phyloP scores from a whole-genome alignment of 2,797 vertebrate species.

The Forpus xanthops region DNA sequence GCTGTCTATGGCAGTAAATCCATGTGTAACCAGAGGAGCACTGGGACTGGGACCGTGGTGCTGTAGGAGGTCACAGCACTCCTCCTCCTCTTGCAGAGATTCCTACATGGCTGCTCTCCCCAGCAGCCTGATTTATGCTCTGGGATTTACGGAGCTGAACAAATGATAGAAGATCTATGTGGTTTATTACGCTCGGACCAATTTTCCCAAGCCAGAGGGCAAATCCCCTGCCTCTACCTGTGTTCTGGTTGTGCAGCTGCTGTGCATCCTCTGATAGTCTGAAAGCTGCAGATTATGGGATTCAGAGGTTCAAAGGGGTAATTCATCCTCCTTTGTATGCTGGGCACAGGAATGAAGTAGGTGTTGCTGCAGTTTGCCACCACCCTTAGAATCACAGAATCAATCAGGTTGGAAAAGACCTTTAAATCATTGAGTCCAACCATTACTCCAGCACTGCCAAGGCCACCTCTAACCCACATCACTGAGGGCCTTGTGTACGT shows the following conservation, averaged over 20 bases:
- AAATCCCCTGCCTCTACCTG: background rate
- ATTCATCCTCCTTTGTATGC: background rate
- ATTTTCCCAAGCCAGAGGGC: constrained; percentile 4
- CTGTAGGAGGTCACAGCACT: background rate
- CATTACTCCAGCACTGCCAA: background rate
- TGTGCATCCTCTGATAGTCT: background rate
- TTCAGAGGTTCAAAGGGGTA: background rate
- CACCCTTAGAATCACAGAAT: background rate
- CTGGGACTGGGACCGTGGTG: background rate
- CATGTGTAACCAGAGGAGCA: fast-evolving
- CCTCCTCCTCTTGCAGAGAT: background rate
- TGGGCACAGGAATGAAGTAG: no score
- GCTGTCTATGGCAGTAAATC: background rate
- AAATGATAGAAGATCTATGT: background rate
- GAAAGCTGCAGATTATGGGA: background rate
- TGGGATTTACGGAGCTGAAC: constrained; percentile 13
- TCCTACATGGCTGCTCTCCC: background rate
- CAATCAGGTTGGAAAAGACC: background rate
- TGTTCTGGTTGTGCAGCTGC: background rate
- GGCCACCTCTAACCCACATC: background rate
- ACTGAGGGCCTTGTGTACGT: background rate
- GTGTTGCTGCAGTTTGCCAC: background rate
- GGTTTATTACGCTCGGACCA: background rate
- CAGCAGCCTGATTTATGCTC: background rate
- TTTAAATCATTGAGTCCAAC: background rate